Evolutionary conservation across 1,140 invertebrate species (phyloP).

Genomic region (Sycophaga agraensis): DNA sequence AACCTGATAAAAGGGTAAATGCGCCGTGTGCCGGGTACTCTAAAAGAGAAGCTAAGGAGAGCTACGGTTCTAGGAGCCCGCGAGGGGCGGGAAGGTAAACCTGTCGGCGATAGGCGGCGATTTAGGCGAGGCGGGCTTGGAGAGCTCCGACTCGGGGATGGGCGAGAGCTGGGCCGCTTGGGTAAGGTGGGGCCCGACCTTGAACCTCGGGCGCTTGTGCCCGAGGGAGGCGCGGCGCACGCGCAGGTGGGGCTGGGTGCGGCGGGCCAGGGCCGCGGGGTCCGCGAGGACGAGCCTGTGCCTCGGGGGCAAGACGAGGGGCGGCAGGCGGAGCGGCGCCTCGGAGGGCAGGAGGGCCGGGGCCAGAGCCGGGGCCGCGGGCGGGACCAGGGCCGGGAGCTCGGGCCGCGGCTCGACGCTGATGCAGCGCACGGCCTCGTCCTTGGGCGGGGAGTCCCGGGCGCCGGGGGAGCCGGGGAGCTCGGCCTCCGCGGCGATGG

Average conservation of each 20-base stretch:
- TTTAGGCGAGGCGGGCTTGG: conserved; percentile 69
- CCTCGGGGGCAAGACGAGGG: conserved; percentile 51
- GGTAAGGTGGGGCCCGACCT: conserved; percentile 50
- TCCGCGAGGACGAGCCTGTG: conserved; percentile 39
- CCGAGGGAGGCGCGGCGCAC: conserved; percentile 38
- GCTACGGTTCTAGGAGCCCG: too few species aligned
- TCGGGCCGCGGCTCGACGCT: conserved; percentile 11
- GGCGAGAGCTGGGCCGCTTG: conserved; percentile 65
- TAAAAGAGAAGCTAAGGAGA: too few species aligned
- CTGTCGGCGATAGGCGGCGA: conserved; percentile 50
- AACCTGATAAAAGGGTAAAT: too few species aligned
- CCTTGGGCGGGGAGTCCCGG: too few species aligned
- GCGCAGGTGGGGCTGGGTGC: conserved; percentile 40
- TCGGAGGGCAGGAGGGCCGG: too few species aligned
- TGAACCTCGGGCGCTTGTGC: conserved; percentile 48
- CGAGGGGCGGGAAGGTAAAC: conserved; percentile 46
- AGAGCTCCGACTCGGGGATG: conserved; percentile 72
- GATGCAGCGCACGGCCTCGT: conserved; percentile 39
- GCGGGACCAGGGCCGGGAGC: not conserved
- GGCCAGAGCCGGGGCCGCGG: not conserved
- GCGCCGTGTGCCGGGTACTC: too few species aligned
- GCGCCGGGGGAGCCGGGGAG: too few species aligned
- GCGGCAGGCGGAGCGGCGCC: conserved; percentile 54
- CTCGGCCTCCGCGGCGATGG: conserved; percentile 29
- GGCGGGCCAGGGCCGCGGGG: conserved; percentile 32